These are phyloP conservation scores for Campoplex nolae DNA, from an alignment of 2,888 invertebrate species.

Conservation along the genomic window DNA sequence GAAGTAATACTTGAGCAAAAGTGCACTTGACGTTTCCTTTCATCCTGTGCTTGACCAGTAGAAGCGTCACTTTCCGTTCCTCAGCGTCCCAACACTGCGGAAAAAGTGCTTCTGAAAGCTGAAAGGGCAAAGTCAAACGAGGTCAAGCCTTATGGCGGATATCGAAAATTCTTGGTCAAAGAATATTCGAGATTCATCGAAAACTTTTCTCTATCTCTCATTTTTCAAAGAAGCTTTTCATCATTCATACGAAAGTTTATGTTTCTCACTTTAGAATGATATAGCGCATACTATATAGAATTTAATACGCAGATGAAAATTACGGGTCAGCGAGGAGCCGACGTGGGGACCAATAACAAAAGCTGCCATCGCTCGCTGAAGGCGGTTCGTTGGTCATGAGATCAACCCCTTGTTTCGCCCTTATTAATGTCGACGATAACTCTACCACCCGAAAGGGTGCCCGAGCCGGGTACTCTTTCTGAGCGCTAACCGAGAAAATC, in stretches of 20 bases:
- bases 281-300: constrained; percentile 2
- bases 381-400: constrained; percentile 49
- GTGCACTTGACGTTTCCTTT: constrained; percentile 10
- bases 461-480: not conserved
- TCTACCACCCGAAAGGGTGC: constrained; percentile 29
- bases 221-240: not conserved
- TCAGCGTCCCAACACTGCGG: not conserved
- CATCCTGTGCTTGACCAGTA: not conserved
- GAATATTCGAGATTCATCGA: constrained; percentile 1
- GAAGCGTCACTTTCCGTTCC: not conserved
- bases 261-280: not conserved
- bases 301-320: constrained; percentile 40
- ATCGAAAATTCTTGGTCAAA: constrained; percentile 2
- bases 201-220: not conserved
- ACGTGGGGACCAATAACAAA: constrained; percentile 5
- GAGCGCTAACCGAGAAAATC: not conserved
- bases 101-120: not conserved
- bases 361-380: constrained; percentile 35
- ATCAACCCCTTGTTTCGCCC: constrained; percentile 57
- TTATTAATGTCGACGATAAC: constrained; percentile 69
- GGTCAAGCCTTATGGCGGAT: not conserved
- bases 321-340: not conserved
- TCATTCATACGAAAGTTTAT: not conserved
- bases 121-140: not conserved
- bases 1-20: not conserved